Evolutionary conservation across 2,797 vertebrate species (phyloP).

Genomic region (Pyrocephalus nanus): DNA sequence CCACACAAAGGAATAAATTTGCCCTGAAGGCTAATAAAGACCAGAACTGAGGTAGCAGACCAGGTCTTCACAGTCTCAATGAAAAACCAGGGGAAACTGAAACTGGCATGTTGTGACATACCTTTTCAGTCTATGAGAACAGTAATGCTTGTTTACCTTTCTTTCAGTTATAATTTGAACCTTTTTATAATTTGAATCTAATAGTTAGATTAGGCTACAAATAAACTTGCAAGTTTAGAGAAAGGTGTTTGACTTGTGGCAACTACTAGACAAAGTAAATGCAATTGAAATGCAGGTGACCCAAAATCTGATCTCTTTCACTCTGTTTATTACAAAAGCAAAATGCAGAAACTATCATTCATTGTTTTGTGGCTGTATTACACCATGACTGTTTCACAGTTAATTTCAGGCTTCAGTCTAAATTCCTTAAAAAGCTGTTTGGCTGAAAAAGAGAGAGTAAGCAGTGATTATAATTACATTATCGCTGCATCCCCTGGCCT

Average conservation of each 20-base stretch:
- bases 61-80: neutral
- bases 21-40: neutral
- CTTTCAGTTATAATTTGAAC: neutral
- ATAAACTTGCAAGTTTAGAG: neutral
- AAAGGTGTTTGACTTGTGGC: neutral
- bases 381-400: neutral
- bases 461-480: neutral
- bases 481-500: neutral
- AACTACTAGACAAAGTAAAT: neutral
- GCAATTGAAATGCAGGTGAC: neutral
- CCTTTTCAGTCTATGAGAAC: neutral
- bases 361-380: neutral
- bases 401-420: neutral
- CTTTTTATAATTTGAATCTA: too few relatives aligned
- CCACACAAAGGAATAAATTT: neutral
- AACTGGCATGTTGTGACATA: neutral
- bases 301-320: neutral
- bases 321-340: neutral
- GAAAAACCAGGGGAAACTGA: neutral
- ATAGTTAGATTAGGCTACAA: neutral
- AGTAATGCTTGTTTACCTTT: neutral
- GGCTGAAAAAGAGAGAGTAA: neutral
- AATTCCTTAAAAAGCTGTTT: neutral
- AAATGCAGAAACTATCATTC: neutral
- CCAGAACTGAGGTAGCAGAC: neutral